These are phyloP conservation scores for Setophaga petechia DNA, from an alignment of 2,113 vertebrate genomes.

Conservation along the genomic window DNA sequence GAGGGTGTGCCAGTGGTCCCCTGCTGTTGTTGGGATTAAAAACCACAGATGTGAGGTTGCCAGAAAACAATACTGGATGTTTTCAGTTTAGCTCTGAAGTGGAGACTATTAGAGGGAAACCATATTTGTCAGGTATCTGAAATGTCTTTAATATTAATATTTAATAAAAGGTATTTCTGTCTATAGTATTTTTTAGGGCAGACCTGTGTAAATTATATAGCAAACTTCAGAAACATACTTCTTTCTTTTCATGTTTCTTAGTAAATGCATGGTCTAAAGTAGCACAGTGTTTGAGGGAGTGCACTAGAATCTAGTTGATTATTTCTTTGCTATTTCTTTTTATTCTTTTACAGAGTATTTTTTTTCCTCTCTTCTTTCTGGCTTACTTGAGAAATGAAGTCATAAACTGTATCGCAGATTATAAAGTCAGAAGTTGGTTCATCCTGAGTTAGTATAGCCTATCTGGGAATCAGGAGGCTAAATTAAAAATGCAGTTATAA, in stretches of 20 bases:
- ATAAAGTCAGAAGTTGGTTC: not conserved
- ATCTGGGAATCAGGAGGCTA: slow-evolving; percentile 13
- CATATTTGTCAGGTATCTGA: not conserved
- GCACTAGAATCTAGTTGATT: not conserved
- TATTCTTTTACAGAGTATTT: not conserved
- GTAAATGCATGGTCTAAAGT: not conserved
- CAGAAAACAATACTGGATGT: not conserved
- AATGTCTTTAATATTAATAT: not conserved
- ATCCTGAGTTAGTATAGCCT: not conserved
- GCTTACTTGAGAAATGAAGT: not conserved
- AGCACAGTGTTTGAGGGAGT: not conserved
- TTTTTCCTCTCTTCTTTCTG: not conserved
- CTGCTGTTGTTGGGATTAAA: not conserved
- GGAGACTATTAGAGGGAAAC: not conserved
- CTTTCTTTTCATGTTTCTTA: not conserved
- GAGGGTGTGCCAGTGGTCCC: not conserved
- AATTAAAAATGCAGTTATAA: slow-evolving; percentile 58
- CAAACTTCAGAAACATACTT: not conserved
- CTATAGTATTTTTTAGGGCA: not conserved
- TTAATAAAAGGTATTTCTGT: not conserved
- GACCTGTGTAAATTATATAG: not conserved
- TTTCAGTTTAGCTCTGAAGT: not conserved
- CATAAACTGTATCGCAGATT: not conserved
- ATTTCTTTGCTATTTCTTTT: not conserved
- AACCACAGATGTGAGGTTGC: not conserved